These are phyloP conservation scores for Boloria selene DNA, from an alignment of 2,888 invertebrate species.

Conservation along the genomic window DNA sequence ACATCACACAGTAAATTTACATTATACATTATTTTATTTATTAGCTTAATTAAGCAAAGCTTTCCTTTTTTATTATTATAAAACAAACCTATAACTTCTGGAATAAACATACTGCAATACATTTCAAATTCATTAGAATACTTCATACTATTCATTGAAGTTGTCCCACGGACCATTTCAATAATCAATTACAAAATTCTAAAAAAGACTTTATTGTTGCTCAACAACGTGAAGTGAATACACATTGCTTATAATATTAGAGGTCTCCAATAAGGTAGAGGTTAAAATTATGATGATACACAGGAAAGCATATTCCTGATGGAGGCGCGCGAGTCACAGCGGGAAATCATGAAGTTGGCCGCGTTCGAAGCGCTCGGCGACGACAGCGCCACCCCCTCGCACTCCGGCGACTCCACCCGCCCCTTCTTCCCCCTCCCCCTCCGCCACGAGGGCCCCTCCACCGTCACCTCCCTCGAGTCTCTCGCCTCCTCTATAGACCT, in stretches of 20 bases:
- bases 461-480: slow-evolving; percentile 83
- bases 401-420: slow-evolving; percentile 38
- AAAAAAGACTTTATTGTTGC: no score
- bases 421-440: slow-evolving; percentile 60
- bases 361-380: slow-evolving; percentile 52
- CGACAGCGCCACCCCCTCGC: slow-evolving; percentile 43
- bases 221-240: neutral
- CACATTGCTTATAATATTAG: neutral
- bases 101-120: neutral
- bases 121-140: no score
- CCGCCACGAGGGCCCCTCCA: slow-evolving; percentile 59
- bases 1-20: neutral
- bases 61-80: neutral
- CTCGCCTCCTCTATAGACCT: slow-evolving; percentile 68
- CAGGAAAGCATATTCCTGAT: slow-evolving; percentile 92
- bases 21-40: slow-evolving; percentile 1
- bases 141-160: no score
- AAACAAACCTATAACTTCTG: neutral
- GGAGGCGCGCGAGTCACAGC: slow-evolving; percentile 89
- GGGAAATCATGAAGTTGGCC: slow-evolving; percentile 78
- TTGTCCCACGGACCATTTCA: no score
- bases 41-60: no score
- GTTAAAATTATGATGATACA: slow-evolving; percentile 26
- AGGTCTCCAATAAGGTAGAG: neutral
- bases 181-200: neutral